Base-by-base conservation (phyloP, 2,888 invertebrate genomes). In the Philereme vetulata region DNA sequence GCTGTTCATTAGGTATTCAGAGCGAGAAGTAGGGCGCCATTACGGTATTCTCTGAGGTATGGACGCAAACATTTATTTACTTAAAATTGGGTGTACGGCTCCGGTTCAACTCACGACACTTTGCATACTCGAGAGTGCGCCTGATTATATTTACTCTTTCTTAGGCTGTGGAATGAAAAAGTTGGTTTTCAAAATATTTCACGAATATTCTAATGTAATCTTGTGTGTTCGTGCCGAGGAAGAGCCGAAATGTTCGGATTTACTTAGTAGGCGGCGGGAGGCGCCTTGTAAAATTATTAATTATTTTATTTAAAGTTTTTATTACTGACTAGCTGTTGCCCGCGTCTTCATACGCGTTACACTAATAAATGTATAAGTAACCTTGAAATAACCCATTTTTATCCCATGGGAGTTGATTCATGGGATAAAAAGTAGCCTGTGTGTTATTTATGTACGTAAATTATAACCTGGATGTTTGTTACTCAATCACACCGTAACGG, bases 1-100 rank as follows among this genome's bases (percentile, higher is more conserved):
- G 75, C 72, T 69, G 72, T 77, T 84, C 81, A 80, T 84, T 82
- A 81, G 71, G 72, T 72, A 83, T 84, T 85, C 83, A 84, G 75
- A 74, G 70, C 72, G 72, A 72, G 70, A 75, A 66, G 66, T 65
- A 66, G 66, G 72, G 70, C 62, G 72, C 72, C 71, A 62, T 64
- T 71, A 60, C 68, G 65, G 72, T 72, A 72, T 76, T 72, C 71
- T 74, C 70, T 74, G 70, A 76, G 80, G 77, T 76, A 75, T 76
- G 70, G 73, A 67, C 70, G 65, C 68, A 68, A 72, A 67, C 73
- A 76, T 72, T 80, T 82, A 82, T 82, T 83, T 81, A 77, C 78
- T 75, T 78, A 80, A 83, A 81, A 82, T 81, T 78, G 72, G 76
- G 80, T 78, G 80, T 81, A 79, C 67, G 69, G 68, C 78, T 75